Evolutionary conservation across 2,797 vertebrate genomes (phyloP), one percentile per base, ranked within the genome.

Genomic region (Anas bernieri): DNA sequence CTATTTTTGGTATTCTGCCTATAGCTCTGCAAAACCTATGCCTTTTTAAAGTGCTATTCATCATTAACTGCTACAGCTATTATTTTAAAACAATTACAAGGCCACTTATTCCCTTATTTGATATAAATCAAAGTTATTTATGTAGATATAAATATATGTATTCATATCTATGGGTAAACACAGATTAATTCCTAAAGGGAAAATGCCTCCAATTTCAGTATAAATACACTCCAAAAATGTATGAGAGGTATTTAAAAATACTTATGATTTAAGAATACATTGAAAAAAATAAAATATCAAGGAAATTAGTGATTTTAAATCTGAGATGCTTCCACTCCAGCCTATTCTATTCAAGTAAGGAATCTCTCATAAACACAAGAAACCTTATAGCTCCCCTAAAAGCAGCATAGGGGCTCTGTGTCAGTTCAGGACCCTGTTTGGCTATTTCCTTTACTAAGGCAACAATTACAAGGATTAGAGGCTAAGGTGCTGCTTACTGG

Each of bases 381-480:
- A 31, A 6, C 33, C 39, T 48, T 50, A 52, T 3, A 33, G 16
- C 63, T 93, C 82, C 26, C 3, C 66, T 48, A 78, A 86, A 96
- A 86, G 62, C 69, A 52, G 21, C 48, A 52, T 78, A 45, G 52
- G 30, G 33, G 8, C 33, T 50, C 39, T 31, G 1, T 41, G 59
- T 41, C 59, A 20, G 41, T 84, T 83, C 62, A 72, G 80, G 50
- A 82, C 82, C 55, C 35, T 35, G 7, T 66, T 94, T 46, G 13
- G 31, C 91, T 64, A 88, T 91, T 94, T 88, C 62, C 37, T 82
- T 76, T 11, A 76, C 9, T 48, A 80, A 96, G 74, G 67, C 62
- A 90, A 76, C 74, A 94, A 76, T 96, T 97, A 95, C 64, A 67
- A 88, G 91, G 93, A 96, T 92, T 79, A 92, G 81, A 92, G 46